Evolutionary conservation across 1,140 invertebrate genomes (phyloP), one percentile per base, ranked within the genome.

Genomic region (Eubasilissa regina): DNA sequence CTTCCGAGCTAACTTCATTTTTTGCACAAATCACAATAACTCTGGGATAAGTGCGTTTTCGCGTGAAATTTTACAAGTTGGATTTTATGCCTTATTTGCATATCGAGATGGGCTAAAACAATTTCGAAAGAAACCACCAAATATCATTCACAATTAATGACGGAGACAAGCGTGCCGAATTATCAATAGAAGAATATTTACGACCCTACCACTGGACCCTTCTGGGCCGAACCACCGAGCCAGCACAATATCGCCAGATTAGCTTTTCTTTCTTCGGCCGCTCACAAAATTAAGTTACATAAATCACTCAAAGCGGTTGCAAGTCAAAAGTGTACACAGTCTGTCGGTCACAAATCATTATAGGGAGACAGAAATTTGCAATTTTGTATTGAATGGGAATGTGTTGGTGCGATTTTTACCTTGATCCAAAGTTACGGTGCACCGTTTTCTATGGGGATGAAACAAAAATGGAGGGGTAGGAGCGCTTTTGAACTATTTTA

Each of bases 291-390:
- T 80, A 78, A 82, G 79, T 75, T 44, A 66, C 81, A 82, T 82
- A 82, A 82, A 82, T 82, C 81, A 82, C 78, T 75, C 81, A 75
- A 62, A 75, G 73, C 81, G 75, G 78, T 80, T 78, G 68, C 78
- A 76, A 79, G 75, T 82, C 81, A 82, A 80, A 82, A 80, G 76
- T 75, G 81, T 72, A 72, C 70, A 75, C 81, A 80, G 78, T 78
- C 78, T 78, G 81, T 82, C 81, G 78, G 60, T 80, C 81, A 80
- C 81, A 82, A 82, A 82, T 82, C 81, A 82, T 82, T 82, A 82
- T 80, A 68, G 75, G 68, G 11, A 45, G 70, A 75, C 75, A 73
- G 58, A 75, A 75, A 82, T 80, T 80, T 82, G 78, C 81, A 80
- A 80, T 82, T 82, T 78, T 76, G 53, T 70, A 66, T 81, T 81